Evolutionary conservation across 2,888 invertebrate species (phyloP).

Genomic region (Ochropleura plecta): DNA sequence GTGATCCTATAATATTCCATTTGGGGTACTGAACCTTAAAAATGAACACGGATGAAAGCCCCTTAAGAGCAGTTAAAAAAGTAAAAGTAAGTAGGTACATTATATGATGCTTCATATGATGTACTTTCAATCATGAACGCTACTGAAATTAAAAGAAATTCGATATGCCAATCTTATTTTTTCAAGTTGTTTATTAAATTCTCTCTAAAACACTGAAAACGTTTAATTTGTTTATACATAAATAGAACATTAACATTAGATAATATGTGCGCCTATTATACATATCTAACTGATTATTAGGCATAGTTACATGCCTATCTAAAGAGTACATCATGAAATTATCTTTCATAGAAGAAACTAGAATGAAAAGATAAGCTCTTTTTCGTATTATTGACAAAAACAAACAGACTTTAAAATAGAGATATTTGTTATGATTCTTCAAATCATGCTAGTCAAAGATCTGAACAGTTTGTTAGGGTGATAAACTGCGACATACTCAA

Average conservation of each 20-base stretch:
- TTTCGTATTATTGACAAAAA: background rate
- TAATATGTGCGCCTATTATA: constrained; percentile 1
- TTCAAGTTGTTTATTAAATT: background rate
- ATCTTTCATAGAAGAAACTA: background rate
- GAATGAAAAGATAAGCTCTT: background rate
- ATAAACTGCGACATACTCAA: background rate
- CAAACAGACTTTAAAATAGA: background rate
- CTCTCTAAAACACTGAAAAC: background rate
- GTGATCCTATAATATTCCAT: too few species aligned
- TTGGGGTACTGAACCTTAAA: too few species aligned
- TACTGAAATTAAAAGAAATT: background rate
- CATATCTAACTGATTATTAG: background rate
- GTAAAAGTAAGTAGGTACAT: too few species aligned
- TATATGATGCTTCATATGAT: too few species aligned
- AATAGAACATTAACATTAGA: background rate
- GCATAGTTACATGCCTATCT: background rate
- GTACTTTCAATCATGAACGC: too few species aligned
- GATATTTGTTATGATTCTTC: background rate
- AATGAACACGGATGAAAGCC: too few species aligned
- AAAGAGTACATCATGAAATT: background rate
- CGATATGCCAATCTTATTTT: background rate
- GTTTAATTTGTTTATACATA: background rate
- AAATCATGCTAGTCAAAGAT: background rate
- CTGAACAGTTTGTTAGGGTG: background rate
- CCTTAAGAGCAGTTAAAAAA: too few species aligned